These are phyloP conservation scores for Threskiornis aethiopicus DNA, from an alignment of 2,797 vertebrate species.

Conservation along the genomic window DNA sequence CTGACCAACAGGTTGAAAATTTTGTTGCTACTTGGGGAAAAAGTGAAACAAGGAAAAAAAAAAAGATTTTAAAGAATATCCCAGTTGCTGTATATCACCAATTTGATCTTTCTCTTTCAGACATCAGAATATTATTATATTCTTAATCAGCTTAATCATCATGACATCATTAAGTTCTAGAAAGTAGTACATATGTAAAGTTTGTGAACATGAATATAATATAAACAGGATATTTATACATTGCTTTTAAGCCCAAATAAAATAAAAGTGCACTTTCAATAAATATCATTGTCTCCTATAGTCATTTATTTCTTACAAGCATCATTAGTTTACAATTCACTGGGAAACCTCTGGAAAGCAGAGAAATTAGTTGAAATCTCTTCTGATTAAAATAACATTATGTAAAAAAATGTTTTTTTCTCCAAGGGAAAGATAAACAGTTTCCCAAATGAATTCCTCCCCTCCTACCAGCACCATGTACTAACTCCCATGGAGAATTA, in stretches of 20 bases:
- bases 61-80: background rate
- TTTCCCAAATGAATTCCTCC: slow-evolving; percentile 31
- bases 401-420: background rate
- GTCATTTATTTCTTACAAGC: background rate
- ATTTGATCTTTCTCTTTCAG: background rate
- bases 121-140: background rate
- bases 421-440: slow-evolving; percentile 22
- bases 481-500: slow-evolving; percentile 67
- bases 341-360: background rate
- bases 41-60: background rate
- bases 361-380: background rate
- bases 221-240: background rate
- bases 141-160: background rate
- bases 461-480: background rate
- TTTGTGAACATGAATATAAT: background rate
- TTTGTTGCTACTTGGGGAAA: background rate
- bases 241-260: background rate
- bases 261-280: background rate
- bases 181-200: background rate
- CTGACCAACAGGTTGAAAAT: background rate
- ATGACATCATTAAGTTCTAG: background rate
- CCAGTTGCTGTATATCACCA: background rate
- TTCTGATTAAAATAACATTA: slow-evolving; percentile 23
- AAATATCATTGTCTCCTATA: background rate
- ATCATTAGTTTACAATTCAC: background rate